Evolutionary conservation across 2,888 invertebrate species (phyloP), one percentile per base, ranked within the genome.

Genomic region (Cartodere bifasciata): DNA sequence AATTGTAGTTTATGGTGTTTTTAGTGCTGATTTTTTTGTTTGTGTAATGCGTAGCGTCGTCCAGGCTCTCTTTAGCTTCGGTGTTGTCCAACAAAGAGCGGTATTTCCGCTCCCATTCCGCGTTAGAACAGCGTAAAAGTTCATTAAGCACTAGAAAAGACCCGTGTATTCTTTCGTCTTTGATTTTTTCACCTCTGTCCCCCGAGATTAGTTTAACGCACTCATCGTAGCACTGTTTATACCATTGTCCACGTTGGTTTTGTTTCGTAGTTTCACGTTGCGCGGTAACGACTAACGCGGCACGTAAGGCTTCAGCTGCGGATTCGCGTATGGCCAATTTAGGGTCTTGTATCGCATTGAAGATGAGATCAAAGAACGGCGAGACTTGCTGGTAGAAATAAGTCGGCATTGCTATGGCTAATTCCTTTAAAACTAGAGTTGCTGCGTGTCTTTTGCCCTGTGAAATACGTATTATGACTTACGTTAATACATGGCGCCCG

Each of bases 361-460:
- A 84, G 40, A 95, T 90, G 31, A 86, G 77, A 39, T 94, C 94
- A 56, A 95, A 94, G 58, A 91, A 91, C 11, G 82, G 81, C 10
- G 86, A 83, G 1, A 90, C 86, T 64, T 88, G 88, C 56, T 90
- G 90, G 53, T 87, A 97, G 59, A 98, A 98, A 56, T 94, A 92
- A 5, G 95, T 95, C 0, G 95, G 95, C 68, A 94, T 88, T 6
- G 87, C 87, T 16, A 88, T 77, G 3, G 97, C 97, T 27, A 98
- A 63, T 63, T 98, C 97, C 47, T 88, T 78, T 7, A 95, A 62
- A 10, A 97, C 78, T 27, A 97, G 65, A 2, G 94, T 91, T 7
- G 92, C 92, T 7, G 91, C 90, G 58, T 88, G 87, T 28, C 91
- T 70, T 53, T 88, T 81, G 2, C 86, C 83, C 66, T 68, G 39